phyloP scores from a whole-genome alignment of 2,888 invertebrate species.

The Hyalella azteca region DNA sequence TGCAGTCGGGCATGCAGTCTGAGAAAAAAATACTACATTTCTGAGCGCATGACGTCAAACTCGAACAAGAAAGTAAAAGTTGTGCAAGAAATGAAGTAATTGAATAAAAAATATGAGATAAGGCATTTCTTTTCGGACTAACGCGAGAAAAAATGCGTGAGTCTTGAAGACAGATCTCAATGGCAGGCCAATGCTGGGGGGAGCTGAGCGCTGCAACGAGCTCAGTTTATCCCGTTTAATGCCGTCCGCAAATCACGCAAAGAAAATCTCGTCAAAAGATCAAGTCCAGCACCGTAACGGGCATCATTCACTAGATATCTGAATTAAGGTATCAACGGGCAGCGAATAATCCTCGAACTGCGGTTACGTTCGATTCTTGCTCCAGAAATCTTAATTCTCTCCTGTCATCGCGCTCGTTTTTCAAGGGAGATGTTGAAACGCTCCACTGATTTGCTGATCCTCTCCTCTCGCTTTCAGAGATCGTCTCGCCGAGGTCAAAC shows the following conservation, averaged over 20 bases:
- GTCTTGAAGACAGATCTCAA: neutral
- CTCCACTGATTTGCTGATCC: neutral
- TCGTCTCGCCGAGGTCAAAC: neutral
- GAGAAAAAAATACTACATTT: too few species aligned
- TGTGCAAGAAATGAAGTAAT: slow-evolving; percentile 7
- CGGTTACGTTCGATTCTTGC: slow-evolving; percentile 18
- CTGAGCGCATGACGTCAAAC: neutral
- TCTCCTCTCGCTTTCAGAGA: slow-evolving; percentile 29
- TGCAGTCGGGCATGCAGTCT: too few species aligned
- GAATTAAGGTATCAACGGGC: neutral
- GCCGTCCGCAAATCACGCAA: slow-evolving; percentile 19
- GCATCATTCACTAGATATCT: neutral
- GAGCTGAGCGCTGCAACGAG: neutral
- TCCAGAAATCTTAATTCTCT: slow-evolving; percentile 37
- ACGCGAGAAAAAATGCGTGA: neutral
- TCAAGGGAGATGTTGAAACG: slow-evolving; percentile 31
- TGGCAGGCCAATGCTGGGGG: neutral
- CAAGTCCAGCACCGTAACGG: neutral
- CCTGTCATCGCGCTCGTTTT: slow-evolving; percentile 36
- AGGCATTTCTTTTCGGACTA: neutral
- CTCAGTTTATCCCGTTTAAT: slow-evolving; percentile 20
- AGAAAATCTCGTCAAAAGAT: neutral
- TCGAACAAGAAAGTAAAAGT: neutral
- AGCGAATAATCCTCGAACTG: slow-evolving; percentile 13
- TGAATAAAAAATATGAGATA: neutral